A percentile compares a stretch with the other conserved stretches of the same genome.
These are phyloP conservation scores for Sicus ferrugineus DNA, from an alignment of 2,888 invertebrate species.

Conservation along the genomic window DNA sequence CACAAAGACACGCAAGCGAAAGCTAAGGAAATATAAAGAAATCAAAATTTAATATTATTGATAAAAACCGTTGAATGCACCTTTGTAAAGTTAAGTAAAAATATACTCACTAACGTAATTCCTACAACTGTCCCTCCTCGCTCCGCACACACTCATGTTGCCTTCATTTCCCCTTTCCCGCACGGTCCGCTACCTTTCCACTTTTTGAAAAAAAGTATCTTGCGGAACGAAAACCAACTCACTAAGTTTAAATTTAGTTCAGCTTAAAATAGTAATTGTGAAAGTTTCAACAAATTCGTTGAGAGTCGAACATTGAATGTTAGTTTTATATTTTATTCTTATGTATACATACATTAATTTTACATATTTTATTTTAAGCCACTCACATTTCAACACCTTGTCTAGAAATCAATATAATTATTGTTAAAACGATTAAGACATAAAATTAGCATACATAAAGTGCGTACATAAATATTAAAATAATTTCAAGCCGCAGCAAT, in stretches of 20 bases:
- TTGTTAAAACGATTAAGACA: not conserved
- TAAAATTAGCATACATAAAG: not conserved
- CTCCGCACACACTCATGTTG: not conserved
- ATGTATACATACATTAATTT: not conserved
- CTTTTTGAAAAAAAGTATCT: too few relatives aligned
- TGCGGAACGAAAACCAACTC: too few relatives aligned
- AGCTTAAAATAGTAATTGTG: not conserved
- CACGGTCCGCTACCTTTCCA: not conserved
- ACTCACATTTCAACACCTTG: conserved; percentile 3
- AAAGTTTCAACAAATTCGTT: not conserved
- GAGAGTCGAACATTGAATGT: not conserved
- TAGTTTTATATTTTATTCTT: not conserved
- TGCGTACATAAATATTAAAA: not conserved
- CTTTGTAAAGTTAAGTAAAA: not conserved
- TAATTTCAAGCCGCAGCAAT: not conserved
- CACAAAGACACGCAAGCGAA: not conserved
- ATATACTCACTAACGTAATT: not conserved
- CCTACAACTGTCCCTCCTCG: not conserved
- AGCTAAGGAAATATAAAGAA: conserved; percentile 1
- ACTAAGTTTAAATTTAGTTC: too few relatives aligned
- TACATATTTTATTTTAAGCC: not conserved
- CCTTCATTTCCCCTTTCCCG: not conserved
- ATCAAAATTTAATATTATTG: conserved; percentile 11
- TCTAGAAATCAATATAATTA: not conserved
- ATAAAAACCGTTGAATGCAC: conserved; percentile 9